These are phyloP conservation scores for Brachionus manjavacas DNA, from an alignment of 1,140 invertebrate species.

Conservation along the genomic window DNA sequence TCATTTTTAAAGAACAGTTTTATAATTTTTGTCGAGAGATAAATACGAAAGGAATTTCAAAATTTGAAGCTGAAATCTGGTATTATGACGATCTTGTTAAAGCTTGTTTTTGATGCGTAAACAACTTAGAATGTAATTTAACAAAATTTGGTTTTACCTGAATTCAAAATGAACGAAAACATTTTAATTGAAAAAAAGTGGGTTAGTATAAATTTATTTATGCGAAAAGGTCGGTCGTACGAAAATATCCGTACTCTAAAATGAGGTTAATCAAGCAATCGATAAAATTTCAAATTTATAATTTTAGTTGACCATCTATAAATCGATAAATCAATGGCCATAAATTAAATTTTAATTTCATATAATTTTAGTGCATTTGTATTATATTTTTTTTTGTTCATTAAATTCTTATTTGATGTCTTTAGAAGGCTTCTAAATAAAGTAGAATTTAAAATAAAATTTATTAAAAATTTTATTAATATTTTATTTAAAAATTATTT, in stretches of 20 bases:
- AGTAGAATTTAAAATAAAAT: too few species aligned
- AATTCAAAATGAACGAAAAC: constrained; percentile 12
- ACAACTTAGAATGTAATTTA: not conserved
- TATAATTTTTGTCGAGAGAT: not conserved
- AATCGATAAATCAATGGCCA: not conserved
- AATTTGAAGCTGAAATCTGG: not conserved
- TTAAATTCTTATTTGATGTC: not conserved
- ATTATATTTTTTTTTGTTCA: not conserved
- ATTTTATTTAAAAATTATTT: too few species aligned
- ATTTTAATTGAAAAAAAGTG: not conserved
- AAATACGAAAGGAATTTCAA: not conserved
- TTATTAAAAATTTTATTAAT: too few species aligned
- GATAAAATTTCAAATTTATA: not conserved
- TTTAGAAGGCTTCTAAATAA: too few species aligned
- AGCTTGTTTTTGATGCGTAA: not conserved
- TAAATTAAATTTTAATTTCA: not conserved
- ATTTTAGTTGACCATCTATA: not conserved
- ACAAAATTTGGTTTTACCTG: not conserved
- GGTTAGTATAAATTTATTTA: constrained; percentile 9
- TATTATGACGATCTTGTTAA: not conserved
- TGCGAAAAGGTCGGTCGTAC: not conserved
- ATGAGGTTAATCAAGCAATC: constrained; percentile 8
- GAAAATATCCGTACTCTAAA: not conserved
- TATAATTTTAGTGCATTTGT: not conserved
- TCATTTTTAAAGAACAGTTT: not conserved